Evolutionary conservation across 1,140 invertebrate genomes (phyloP).

Genomic region (Lucilia cuprina): DNA sequence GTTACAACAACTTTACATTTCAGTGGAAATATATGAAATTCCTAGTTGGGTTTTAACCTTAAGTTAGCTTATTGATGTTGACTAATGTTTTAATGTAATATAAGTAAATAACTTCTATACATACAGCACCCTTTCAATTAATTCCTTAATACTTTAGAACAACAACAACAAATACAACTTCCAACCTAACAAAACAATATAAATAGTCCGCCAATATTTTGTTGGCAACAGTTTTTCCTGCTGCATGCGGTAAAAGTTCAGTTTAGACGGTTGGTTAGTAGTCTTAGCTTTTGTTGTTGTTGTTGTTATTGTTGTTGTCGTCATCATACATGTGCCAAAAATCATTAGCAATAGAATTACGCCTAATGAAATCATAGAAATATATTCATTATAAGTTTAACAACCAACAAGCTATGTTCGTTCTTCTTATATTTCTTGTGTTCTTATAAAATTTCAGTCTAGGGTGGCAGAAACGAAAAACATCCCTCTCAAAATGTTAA

Average conservation of each 20-base stretch:
- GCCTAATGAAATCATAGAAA: conserved; percentile 56
- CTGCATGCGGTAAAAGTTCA: background rate
- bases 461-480: background rate
- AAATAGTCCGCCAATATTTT: background rate
- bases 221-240: background rate
- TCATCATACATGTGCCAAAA: conserved; percentile 59
- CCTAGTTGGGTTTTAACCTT: too few species aligned
- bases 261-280: conserved; percentile 36
- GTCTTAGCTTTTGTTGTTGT: background rate
- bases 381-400: conserved; percentile 10
- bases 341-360: conserved; percentile 62
- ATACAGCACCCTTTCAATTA: background rate
- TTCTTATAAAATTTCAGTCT: background rate
- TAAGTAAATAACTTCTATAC: background rate
- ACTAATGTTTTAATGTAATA: background rate
- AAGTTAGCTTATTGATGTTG: too few species aligned
- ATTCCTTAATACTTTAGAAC: background rate
- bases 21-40: too few species aligned
- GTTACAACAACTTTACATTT: too few species aligned
- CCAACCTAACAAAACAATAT: background rate
- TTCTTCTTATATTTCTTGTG: background rate
- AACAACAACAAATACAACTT: background rate
- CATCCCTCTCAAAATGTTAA: background rate
- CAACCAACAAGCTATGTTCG: background rate
- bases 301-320: background rate